phyloP scores from a whole-genome alignment of 2,888 invertebrate species.

The Drosophila demipolita region DNA sequence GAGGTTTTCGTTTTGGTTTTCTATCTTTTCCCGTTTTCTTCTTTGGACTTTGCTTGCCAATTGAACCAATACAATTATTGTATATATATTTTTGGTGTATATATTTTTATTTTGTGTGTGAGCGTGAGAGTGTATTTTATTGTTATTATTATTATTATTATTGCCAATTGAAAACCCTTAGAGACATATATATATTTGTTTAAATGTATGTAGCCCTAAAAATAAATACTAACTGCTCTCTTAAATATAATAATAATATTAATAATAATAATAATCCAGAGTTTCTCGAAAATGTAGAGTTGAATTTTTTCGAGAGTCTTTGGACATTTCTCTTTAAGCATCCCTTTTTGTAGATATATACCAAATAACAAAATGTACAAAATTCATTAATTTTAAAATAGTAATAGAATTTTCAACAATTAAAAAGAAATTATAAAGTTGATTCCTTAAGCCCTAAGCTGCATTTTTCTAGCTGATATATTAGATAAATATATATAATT shows the following conservation, averaged over 20 bases:
- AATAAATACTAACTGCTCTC: not conserved
- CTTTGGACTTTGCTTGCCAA: constrained; percentile 41
- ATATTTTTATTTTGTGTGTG: constrained; percentile 8
- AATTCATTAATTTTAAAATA: not conserved
- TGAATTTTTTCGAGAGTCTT: not conserved
- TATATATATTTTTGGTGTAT: constrained; percentile 23
- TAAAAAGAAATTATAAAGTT: not conserved
- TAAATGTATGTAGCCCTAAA: not conserved
- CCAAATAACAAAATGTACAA: not conserved
- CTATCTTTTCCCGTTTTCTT: constrained; percentile 13
- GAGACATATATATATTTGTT: not conserved
- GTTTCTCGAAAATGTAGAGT: not conserved
- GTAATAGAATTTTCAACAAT: not conserved
- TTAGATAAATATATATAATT: not conserved
- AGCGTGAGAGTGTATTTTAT: constrained; percentile 6
- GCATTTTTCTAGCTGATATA: not conserved
- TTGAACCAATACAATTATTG: constrained; percentile 20
- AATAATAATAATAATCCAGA: not conserved
- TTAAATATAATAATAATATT: not conserved
- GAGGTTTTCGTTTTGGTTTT: constrained; percentile 35
- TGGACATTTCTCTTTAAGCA: not conserved
- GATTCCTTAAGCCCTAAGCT: not conserved
- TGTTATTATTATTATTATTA: constrained; percentile 11
- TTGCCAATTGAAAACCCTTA: constrained; percentile 37
- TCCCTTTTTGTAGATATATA: not conserved